These are phyloP conservation scores for Dicrostonyx torquatus DNA, from an alignment of 2,797 vertebrate species.

Conservation along the genomic window DNA sequence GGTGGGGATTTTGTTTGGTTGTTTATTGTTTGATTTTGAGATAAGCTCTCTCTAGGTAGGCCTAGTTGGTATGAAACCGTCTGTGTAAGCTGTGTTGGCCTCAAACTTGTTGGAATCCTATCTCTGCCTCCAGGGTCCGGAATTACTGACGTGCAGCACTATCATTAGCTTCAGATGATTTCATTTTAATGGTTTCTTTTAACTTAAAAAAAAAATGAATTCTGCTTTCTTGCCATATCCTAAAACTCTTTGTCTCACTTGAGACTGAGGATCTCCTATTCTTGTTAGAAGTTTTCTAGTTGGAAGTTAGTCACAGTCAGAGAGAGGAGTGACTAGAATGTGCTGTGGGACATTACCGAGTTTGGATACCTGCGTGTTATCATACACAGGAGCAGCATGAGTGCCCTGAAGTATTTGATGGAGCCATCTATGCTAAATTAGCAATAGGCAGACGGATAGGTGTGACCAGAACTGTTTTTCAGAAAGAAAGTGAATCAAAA, in stretches of 20 bases:
- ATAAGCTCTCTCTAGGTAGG: neutral
- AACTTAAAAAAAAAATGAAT: neutral
- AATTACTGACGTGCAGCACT: neutral
- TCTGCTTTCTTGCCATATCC: neutral
- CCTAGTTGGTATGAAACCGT: neutral
- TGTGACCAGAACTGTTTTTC: neutral
- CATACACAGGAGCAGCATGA: neutral
- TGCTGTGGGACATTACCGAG: too few species aligned
- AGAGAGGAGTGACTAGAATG: neutral
- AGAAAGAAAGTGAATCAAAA: neutral
- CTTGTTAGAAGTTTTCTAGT: neutral
- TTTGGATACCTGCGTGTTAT: neutral
- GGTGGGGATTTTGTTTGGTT: neutral
- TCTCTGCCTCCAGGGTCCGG: neutral
- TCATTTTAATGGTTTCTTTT: neutral
- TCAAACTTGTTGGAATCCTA: neutral
- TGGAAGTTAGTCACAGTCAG: neutral
- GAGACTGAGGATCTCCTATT: neutral
- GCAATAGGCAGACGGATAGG: neutral
- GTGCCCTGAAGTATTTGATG: neutral
- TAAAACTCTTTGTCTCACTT: neutral
- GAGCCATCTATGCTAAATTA: neutral
- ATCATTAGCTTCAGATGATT: neutral
- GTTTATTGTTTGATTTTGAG: neutral
- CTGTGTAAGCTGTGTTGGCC: neutral